Conservation (phyloP, 2,797 vertebrate genomes). For the Kryptolebias ocellatus region DNA sequence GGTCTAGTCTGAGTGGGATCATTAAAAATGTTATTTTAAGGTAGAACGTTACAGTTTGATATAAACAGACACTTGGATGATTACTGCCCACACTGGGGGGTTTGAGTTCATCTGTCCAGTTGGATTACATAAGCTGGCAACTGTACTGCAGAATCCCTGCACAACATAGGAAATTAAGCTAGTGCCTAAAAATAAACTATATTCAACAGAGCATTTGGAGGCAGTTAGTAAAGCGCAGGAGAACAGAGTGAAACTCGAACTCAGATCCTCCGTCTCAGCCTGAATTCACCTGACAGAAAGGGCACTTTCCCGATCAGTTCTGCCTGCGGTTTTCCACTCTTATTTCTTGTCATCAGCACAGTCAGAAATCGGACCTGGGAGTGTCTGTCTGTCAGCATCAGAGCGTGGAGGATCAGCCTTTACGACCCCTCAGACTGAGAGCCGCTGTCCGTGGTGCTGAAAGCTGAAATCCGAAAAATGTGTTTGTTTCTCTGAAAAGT, state of each 20-base stretch:
- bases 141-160: background rate
- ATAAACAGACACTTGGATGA: background rate
- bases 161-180: background rate
- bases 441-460: conserved; percentile 72
- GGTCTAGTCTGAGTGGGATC: too few relatives aligned
- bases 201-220: background rate
- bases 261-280: too few relatives aligned
- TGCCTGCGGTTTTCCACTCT: background rate
- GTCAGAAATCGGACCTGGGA: conserved; percentile 8
- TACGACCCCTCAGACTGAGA: conserved; percentile 41
- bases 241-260: background rate
- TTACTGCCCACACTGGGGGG: background rate
- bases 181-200: background rate
- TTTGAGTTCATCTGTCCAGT: background rate
- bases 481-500: conserved; percentile 11
- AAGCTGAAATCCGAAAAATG: conserved; percentile 54
- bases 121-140: background rate
- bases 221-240: conserved; percentile 11
- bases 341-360: background rate
- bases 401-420: conserved; percentile 29
- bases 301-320: conserved; percentile 26
- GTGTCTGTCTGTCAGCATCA: conserved; percentile 13
- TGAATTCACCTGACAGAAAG: conserved; percentile 21
- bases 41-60: background rate
- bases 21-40: background rate